Evolutionary conservation across 2,888 invertebrate species (phyloP), one percentile per base, ranked within the genome.

Genomic region (Diarsia brunnea): DNA sequence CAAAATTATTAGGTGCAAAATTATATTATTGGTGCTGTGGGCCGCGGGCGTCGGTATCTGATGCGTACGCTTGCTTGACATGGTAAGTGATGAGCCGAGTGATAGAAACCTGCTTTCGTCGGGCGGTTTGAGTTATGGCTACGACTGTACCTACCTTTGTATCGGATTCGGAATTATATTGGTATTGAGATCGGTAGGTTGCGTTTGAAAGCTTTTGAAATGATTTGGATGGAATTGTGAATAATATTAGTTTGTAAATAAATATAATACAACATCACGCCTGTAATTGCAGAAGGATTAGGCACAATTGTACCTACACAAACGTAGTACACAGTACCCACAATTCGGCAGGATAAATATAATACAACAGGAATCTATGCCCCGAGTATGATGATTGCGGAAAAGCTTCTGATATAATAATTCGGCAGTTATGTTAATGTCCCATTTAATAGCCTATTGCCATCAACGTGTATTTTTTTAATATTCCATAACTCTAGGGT

Each of bases 1-100:
- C 89, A 90, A 95, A 96, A 95, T 96, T 95, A 95, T 95, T 93
- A 95, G 94, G 95, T 95, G 95, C 91, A 94, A 95, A 94, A 90
- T 91, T 92, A 91, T 91, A 92, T 91, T 93, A 93, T 91, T 89
- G 90, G 90, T 85, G 89, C 85, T 84, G 86, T 90, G 83, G 88
- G 92, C 93, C 87, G 79, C 88, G 82, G 91, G 90, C 89, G 87
- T 75, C 78, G 65, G 85, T 85, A 95, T 95, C 95, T 91, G 95
- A 95, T 95, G 92, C 79, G 91, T 83, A 84, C 87, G 87, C 75
- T 85, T 84, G 83, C 86, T 87, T 91, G 94, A 92, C 94, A 93
- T 92, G 89, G 88, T 92, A 90, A 93, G 90, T 93, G 94, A 94
- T 94, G 94, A 91, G 90, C 82, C 79, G 89, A 89, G 89, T 94